These are phyloP conservation scores for Chaetops frenatus DNA, from an alignment of 2,113 vertebrate species.

Conservation along the genomic window DNA sequence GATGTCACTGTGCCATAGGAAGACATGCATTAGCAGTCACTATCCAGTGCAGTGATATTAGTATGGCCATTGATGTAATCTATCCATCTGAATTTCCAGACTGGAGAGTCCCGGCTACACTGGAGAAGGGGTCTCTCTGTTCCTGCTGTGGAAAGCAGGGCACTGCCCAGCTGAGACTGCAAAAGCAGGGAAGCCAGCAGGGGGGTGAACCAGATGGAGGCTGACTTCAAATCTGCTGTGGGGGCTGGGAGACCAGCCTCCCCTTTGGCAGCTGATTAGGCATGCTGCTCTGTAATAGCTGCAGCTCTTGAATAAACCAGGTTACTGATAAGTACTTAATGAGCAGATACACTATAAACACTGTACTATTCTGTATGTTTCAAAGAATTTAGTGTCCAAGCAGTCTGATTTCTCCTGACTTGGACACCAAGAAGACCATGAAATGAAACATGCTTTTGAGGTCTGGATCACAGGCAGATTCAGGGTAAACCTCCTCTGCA, in stretches of 20 bases:
- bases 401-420: not conserved
- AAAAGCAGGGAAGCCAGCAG: not conserved
- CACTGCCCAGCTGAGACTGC: not conserved
- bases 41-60: not conserved
- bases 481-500: not conserved
- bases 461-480: not conserved
- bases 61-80: not conserved
- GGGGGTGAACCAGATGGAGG: accelerated
- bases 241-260: not conserved
- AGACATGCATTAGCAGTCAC: not conserved
- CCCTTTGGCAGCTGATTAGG: not conserved
- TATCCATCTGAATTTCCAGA: not conserved
- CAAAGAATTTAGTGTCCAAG: not conserved
- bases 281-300: not conserved
- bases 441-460: not conserved
- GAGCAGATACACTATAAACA: not conserved
- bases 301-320: not conserved
- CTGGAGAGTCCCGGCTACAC: not conserved
- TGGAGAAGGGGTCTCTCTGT: not conserved
- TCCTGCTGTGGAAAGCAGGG: not conserved
- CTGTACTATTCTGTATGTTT: not conserved
- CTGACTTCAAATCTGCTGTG: not conserved
- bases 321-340: not conserved
- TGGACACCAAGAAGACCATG: not conserved
- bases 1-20: slow-evolving; percentile 52